Base-by-base conservation (phyloP, 2,797 vertebrate species). In the Acanthopagrus latus region DNA sequence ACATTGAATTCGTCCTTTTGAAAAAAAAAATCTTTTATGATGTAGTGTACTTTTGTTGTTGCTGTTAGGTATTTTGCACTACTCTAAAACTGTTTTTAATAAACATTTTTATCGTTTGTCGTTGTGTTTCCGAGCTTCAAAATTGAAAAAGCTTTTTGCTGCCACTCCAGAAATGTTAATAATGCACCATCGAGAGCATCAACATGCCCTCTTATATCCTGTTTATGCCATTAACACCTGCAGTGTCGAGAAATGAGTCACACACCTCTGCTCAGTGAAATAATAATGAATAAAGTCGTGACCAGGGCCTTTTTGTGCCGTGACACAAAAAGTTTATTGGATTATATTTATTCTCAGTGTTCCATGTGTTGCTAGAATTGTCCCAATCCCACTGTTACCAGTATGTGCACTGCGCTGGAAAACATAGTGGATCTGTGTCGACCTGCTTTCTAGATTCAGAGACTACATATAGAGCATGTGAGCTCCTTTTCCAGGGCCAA, bases 1-100 rank as follows among this genome's bases (percentile, higher is more conserved):
- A 44, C 5, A 44, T 44, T 57, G 41, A n/a, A 64, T 50, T 27
- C 23, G 3, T 54, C 9, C 1, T 44, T 50, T 17, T 18, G n/a
- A n/a, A 16, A 11, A 43, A 69, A 7, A 33, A 33, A 33, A 33
- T 33, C 1, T 9, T 25, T 21, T 18, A 50, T 38, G 13, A 60
- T 52, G 14, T 43, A 20, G 9, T 50, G 38, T 54, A 20, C 23
- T 20, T 18, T 33, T 21, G 4, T 59, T 52, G 16, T 51, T 46
- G 13, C 13, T 43, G 3, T 56, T 9, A 10, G 29, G 51, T 23
- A 60, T 27, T 5, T 3, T 56, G 18, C 3, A 11, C 38, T 41
- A 23, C 14, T 60, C 14, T 65, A 0, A 62, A 64, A 46, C 3
- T 55, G 7, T 54, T 41, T 54, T 79, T 64, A 76, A 83, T 83